Evolutionary conservation across 2,797 vertebrate genomes (phyloP), one percentile per base, ranked within the genome.

Genomic region (Gymnoscopelus microlampas): DNA sequence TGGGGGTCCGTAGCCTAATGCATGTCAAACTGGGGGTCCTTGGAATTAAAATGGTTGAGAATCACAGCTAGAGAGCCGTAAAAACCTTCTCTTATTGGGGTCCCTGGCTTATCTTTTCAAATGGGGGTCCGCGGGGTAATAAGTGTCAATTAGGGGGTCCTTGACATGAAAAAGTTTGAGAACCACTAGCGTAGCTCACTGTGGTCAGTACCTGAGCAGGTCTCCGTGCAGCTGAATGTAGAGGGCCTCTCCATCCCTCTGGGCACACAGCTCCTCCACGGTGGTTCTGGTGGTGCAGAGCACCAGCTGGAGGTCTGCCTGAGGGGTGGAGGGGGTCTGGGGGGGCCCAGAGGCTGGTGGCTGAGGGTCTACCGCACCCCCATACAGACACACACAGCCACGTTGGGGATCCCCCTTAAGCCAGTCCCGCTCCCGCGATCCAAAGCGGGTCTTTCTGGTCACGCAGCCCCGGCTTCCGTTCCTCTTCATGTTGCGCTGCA

Each of bases 181-280:
- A 19, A 1, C 19, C 19, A 1, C 19, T 19, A 19, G 19, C 1
- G 19, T 19, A 19, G 19, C 19, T 19, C 19, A 19, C 19, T 19
- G 19, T 19, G 19, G 85, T 13, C 35, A 55, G 7, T 91, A 98
- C 97, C 97, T 97, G 92, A 98, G 89, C 39, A 97, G 88, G 86
- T 98, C 97, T 86, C 97, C 97, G 0, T 99, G 96, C 70, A 98
- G 93, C 76, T 99, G 97, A 76, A 98, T 79, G 59, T 96, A 97
- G 63, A 99, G 93, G 60, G 88, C 92, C 49, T 94, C 90, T 73
- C 88, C 92, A 0, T 93, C 93, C 62, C 95, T 93, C 85, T 97
- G 94, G 58, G 93, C 87, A 14, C 96, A 96, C 60, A 99, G 94
- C 87, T 99, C 96, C 9, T 96, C 94, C 3, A 92, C 95, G 0